Evolutionary conservation across 2,797 vertebrate genomes (phyloP).

Genomic region (Pteropus rufus): DNA sequence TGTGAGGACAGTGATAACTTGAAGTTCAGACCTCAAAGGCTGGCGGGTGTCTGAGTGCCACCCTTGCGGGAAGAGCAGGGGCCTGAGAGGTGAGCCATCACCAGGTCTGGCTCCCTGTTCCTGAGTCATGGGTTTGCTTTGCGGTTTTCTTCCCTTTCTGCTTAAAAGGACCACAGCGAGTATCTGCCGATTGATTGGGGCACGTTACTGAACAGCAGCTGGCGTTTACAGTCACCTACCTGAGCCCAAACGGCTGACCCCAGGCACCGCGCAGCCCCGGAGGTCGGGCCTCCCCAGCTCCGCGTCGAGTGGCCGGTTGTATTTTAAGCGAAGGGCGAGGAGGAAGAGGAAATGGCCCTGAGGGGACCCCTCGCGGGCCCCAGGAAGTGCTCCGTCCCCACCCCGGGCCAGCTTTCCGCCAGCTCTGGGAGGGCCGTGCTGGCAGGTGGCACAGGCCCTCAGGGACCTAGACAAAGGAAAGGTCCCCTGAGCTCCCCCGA

Average conservation of each 20-base stretch:
- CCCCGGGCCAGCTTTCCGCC: background rate
- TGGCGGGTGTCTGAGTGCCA: background rate
- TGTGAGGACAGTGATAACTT: background rate
- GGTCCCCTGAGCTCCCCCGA: background rate
- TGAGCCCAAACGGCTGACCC: background rate
- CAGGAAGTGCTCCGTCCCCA: background rate
- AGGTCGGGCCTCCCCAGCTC: too few species aligned
- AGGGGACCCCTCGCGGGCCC: background rate
- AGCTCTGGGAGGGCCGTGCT: too few species aligned
- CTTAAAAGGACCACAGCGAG: background rate
- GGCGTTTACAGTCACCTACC: background rate
- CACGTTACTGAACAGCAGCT: background rate
- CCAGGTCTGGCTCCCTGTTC: background rate
- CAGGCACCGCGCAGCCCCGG: background rate
- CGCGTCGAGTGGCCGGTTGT: background rate
- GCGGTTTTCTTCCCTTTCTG: background rate
- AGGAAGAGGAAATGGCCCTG: background rate
- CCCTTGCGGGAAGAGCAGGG: too few species aligned
- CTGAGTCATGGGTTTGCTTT: background rate
- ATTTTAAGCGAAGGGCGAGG: background rate
- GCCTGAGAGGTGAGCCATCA: background rate
- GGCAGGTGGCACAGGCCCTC: background rate
- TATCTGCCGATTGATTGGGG: background rate
- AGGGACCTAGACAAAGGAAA: background rate
- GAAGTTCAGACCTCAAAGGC: background rate